Evolutionary conservation across 35 echinoderm and acorn worm genomes (phyloP).

Genomic region (Chiridota heheva): DNA sequence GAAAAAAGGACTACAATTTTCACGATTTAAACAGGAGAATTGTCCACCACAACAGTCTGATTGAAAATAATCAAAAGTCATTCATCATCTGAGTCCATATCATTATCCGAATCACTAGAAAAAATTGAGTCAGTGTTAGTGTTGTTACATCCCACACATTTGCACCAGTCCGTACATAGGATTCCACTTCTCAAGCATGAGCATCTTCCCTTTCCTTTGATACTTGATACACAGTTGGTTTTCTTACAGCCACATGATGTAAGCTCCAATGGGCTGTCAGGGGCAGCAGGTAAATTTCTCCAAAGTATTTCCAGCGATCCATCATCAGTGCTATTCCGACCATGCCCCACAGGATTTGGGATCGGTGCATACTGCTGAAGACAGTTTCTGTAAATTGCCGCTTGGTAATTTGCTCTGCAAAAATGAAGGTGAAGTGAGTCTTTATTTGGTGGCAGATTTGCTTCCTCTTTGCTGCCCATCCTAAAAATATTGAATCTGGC

Average conservation of each 20-base stretch:
- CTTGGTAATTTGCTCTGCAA: slow-evolving; percentile 19
- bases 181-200: slow-evolving; percentile 2
- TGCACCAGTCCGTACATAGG: slow-evolving; percentile 22
- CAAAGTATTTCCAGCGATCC: not conserved
- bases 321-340: slow-evolving; percentile 29
- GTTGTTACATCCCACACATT: too few species aligned
- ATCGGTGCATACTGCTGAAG: not conserved
- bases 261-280: slow-evolving; percentile 29
- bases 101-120: too few species aligned
- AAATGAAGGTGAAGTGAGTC: not conserved
- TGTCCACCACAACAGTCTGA: too few species aligned
- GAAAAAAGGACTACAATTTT: too few species aligned
- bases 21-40: too few species aligned
- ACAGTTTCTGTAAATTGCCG: not conserved
- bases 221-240: slow-evolving; percentile 8
- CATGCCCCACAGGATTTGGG: slow-evolving; percentile 33
- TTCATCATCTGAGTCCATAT: too few species aligned
- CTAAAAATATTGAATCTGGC: not conserved
- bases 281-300: slow-evolving; percentile 13
- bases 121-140: too few species aligned
- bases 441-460: too few species aligned
- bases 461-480: not conserved
- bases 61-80: too few species aligned
- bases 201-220: slow-evolving; percentile 10
- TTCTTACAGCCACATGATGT: slow-evolving; percentile 11